A percentile compares a stretch with the other conserved stretches of the same genome.
Evolutionary conservation across 2,113 vertebrate species (phyloP).

Genomic region (Amphiprion ocellaris): DNA sequence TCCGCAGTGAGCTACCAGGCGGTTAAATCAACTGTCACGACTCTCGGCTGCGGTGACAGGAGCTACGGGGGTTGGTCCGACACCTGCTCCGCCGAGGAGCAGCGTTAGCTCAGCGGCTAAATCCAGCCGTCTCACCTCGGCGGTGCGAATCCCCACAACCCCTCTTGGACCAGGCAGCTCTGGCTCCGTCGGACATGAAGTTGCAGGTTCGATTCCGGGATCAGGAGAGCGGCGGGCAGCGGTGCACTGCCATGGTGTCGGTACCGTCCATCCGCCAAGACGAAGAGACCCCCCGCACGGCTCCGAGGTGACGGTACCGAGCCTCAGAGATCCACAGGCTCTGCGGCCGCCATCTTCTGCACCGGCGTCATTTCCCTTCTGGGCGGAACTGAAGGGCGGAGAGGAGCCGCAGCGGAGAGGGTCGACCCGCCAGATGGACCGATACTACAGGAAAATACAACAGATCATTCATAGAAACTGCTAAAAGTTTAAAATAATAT

Average conservation of each 20-base stretch:
- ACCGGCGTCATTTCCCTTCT: constrained; percentile 83
- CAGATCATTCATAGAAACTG: too few species aligned
- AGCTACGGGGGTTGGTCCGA: constrained; percentile 20
- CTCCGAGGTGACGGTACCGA: constrained; percentile 61
- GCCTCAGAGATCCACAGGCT: constrained; percentile 70
- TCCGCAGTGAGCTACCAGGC: too few species aligned
- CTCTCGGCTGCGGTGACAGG: background rate
- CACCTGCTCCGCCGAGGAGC: constrained; percentile 20
- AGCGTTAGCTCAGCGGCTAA: constrained; percentile 66
- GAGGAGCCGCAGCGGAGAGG: constrained; percentile 26
- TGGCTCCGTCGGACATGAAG: constrained; percentile 84
- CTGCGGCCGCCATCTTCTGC: constrained; percentile 84
- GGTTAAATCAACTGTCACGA: constrained; percentile 12
- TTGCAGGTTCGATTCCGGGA: constrained; percentile 64
- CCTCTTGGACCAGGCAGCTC: constrained; percentile 84
- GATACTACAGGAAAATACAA: background rate
- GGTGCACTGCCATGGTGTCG: constrained; percentile 58
- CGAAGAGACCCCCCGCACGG: constrained; percentile 33
- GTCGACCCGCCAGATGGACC: background rate
- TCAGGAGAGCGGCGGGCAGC: constrained; percentile 64
- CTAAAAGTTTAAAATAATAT: too few species aligned
- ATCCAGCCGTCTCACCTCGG: constrained; percentile 81
- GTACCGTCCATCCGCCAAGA: constrained; percentile 39
- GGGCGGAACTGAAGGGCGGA: constrained; percentile 75
- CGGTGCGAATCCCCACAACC: constrained; percentile 84